Conservation (phyloP, 2,888 invertebrate genomes). For the Caenorhabditis angaria region DNA sequence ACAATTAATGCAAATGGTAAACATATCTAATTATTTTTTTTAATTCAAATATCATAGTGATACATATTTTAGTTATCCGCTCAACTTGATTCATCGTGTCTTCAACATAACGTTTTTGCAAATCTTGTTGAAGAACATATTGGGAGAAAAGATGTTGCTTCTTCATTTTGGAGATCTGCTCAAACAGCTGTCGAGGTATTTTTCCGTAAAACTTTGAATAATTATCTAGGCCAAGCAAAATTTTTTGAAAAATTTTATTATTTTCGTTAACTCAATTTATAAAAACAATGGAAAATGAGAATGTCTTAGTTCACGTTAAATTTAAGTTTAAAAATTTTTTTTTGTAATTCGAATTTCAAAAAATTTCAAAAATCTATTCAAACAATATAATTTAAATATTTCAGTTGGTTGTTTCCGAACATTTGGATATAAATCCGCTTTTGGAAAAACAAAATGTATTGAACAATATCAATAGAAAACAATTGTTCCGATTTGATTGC, state of each 20-base stretch:
- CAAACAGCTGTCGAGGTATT: conserved; percentile 57
- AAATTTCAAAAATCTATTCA: too few relatives aligned
- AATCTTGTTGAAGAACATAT: conserved; percentile 40
- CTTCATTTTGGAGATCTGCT: conserved; percentile 60
- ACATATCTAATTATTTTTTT: background rate
- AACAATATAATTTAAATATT: background rate
- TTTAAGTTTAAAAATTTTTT: too few relatives aligned
- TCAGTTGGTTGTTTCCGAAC: conserved; percentile 60
- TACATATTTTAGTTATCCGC: conserved; percentile 40
- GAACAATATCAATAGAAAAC: conserved; percentile 24
- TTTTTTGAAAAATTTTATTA: too few relatives aligned
- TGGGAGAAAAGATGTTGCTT: conserved; percentile 29
- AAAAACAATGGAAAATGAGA: too few relatives aligned
- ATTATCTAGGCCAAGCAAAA: too few relatives aligned
- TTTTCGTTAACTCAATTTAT: too few relatives aligned
- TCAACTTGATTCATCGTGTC: conserved; percentile 51
- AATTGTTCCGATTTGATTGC: conserved; percentile 64
- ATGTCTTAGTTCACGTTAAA: too few relatives aligned
- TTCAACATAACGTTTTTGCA: conserved; percentile 44
- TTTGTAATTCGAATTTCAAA: too few relatives aligned
- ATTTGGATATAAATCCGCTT: conserved; percentile 62
- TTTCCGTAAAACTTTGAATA: background rate
- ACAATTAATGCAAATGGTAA: conserved; percentile 62
- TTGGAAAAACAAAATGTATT: conserved; percentile 34
- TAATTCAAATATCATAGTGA: background rate